Evolutionary conservation across 1,140 invertebrate genomes (phyloP).

Genomic region (Achatina immaculata): DNA sequence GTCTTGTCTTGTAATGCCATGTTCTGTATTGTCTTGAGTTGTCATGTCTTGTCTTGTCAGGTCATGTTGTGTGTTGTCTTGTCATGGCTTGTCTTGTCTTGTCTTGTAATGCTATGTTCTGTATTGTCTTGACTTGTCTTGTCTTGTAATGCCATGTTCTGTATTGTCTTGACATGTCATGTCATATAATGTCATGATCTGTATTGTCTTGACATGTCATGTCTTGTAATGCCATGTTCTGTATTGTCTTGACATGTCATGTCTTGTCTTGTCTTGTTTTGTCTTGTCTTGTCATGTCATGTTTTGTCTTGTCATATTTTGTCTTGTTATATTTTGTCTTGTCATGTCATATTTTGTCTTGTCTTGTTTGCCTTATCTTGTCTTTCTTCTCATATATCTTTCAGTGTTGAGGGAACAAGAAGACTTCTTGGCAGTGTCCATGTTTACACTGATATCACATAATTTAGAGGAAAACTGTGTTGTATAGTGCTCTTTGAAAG

Average conservation of each 20-base stretch:
- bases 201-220: not conserved
- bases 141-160: not conserved
- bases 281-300: not conserved
- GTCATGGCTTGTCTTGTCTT: not conserved
- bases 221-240: not conserved
- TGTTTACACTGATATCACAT: too few species aligned
- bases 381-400: too few species aligned
- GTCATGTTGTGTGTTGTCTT: too few species aligned
- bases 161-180: not conserved
- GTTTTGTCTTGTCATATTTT: too few species aligned
- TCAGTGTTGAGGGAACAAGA: too few species aligned
- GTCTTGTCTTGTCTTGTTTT: not conserved
- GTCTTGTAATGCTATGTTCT: not conserved
- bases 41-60: too few species aligned
- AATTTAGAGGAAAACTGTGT: too few species aligned
- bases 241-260: not conserved
- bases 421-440: too few species aligned
- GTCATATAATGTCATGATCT: not conserved
- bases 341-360: not conserved
- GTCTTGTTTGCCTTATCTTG: too few species aligned
- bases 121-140: not conserved
- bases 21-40: too few species aligned
- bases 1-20: not conserved
- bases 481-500: too few species aligned
- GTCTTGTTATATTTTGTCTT: not conserved